Conservation (phyloP, 2,888 invertebrate genomes). For the Yponomeuta malinellus region DNA sequence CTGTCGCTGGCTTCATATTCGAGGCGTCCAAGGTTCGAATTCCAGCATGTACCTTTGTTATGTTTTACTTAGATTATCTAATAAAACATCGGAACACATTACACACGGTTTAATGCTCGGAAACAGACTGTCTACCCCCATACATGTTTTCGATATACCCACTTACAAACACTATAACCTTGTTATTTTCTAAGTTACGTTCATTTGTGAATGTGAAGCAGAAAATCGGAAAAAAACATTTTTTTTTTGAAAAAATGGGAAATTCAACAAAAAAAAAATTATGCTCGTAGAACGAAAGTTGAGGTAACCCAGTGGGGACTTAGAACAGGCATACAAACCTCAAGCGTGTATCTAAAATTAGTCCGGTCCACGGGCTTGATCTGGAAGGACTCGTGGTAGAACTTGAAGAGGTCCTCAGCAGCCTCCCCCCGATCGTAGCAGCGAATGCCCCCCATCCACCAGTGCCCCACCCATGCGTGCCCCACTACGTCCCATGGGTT, state of each 20-base stretch:
- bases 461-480: constrained; percentile 56
- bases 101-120: too few relatives aligned
- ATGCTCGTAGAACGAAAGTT: too few relatives aligned
- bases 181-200: too few relatives aligned
- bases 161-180: too few relatives aligned
- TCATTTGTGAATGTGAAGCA: neutral
- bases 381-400: constrained; percentile 59
- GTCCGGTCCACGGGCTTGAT: constrained; percentile 36
- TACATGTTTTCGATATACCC: too few relatives aligned
- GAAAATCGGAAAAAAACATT: neutral
- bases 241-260: too few relatives aligned
- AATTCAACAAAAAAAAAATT: too few relatives aligned
- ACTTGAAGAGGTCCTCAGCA: constrained; percentile 45
- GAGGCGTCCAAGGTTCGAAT: neutral
- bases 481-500: constrained; percentile 30
- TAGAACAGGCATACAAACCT: constrained; percentile 34
- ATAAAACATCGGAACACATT: too few relatives aligned
- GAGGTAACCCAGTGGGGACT: too few relatives aligned
- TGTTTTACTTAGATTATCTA: too few relatives aligned
- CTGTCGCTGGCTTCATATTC: too few relatives aligned
- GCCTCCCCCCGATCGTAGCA: constrained; percentile 54
- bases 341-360: constrained; percentile 44
- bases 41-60: neutral
- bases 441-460: constrained; percentile 59
- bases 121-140: too few relatives aligned